Conservation (phyloP, 1,140 invertebrate genomes). For the Eumaeus atala region DNA sequence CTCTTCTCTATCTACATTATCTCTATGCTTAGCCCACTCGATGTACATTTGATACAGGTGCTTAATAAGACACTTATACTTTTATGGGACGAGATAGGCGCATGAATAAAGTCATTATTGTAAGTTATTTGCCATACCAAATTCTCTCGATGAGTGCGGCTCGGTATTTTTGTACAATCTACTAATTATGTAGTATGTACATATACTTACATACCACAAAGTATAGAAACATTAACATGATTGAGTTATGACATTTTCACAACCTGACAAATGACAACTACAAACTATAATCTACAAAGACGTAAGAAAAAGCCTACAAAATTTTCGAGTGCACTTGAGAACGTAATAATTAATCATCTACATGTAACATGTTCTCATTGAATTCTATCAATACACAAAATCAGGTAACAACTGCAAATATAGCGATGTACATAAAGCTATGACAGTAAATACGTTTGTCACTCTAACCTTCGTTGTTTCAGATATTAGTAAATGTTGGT, state of each 20-base stretch:
- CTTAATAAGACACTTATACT: no score
- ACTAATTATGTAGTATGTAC: no score
- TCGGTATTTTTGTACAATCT: no score
- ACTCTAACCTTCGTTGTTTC: conserved; percentile 63
- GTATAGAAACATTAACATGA: not conserved
- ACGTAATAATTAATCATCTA: conserved; percentile 49
- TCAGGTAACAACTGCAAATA: conserved; percentile 43
- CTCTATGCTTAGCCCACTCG: no score
- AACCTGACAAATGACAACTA: conserved; percentile 42
- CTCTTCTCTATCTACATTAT: no score
- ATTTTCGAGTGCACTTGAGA: conserved; percentile 70
- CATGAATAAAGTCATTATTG: no score
- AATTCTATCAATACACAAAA: conserved; percentile 72
- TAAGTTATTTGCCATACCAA: no score
- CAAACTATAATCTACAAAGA: conserved; percentile 52
- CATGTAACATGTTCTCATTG: conserved; percentile 74
- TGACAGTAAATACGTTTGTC: conserved; percentile 39
- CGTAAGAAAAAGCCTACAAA: conserved; percentile 59
- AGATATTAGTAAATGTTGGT: conserved; percentile 70
- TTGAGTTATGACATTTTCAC: conserved; percentile 1
- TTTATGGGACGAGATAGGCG: no score
- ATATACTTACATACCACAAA: no score
- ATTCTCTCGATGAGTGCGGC: no score
- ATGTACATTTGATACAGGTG: no score
- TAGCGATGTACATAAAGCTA: not conserved